Percentiles rank a stretch among this genome's conserved stretches.
phyloP scores from a whole-genome alignment of 2,113 vertebrate species.

The Ciconia maguari region DNA sequence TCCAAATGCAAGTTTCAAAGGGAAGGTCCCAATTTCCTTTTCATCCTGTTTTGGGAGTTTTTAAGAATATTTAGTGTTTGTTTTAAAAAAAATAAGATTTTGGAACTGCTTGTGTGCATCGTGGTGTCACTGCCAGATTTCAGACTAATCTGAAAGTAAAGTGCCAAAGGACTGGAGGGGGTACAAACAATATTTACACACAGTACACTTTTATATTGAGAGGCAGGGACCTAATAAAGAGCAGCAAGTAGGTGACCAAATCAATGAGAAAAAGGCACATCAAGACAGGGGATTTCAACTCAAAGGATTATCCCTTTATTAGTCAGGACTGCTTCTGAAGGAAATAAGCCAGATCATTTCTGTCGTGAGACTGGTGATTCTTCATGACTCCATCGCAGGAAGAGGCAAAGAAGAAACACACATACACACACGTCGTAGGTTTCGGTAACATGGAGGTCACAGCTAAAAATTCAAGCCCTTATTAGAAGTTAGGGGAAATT shows the following conservation, averaged over 20 bases:
- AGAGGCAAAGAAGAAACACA: background rate
- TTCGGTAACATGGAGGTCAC: background rate
- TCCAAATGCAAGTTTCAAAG: background rate
- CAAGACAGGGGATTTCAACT: background rate
- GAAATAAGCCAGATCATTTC: background rate
- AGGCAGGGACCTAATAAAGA: background rate
- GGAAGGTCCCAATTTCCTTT: background rate
- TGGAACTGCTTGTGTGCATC: background rate
- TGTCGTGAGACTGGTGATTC: background rate
- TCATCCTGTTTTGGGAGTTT: background rate
- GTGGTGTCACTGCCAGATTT: background rate
- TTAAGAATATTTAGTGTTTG: background rate
- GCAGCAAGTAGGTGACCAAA: background rate
- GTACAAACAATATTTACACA: background rate
- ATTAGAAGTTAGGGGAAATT: background rate
- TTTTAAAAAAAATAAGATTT: background rate
- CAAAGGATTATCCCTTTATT: background rate
- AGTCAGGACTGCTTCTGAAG: background rate
- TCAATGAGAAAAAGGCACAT: fast-evolving
- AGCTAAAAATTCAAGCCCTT: background rate
- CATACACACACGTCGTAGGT: background rate
- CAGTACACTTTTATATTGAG: background rate
- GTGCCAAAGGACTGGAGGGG: background rate
- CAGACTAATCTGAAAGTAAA: background rate
- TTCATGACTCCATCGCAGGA: background rate